Conservation (phyloP, 2,113 vertebrate species). For the Gallinago undulata region DNA sequence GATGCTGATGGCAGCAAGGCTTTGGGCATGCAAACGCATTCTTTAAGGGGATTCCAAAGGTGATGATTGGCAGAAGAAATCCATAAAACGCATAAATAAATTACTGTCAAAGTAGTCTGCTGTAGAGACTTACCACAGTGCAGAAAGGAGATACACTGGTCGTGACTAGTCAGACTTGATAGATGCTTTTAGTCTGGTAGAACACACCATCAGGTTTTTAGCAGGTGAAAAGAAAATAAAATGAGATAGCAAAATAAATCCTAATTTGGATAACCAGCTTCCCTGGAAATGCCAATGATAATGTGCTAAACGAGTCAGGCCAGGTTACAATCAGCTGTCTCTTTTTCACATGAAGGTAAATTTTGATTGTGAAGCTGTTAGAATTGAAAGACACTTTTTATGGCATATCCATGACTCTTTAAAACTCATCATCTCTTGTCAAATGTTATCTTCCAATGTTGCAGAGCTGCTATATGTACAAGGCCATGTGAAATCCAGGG, state of each 20-base stretch:
- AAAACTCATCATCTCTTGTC: slow-evolving; percentile 18
- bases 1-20: background rate
- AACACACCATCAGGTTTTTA: background rate
- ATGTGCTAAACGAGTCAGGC: background rate
- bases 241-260: background rate
- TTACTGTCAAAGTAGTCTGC: background rate
- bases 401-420: background rate
- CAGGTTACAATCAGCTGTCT: background rate
- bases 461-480: background rate
- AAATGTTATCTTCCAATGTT: background rate
- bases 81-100: background rate
- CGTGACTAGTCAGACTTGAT: background rate
- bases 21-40: background rate
- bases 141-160: background rate
- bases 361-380: slow-evolving; percentile 19
- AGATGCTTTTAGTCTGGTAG: background rate
- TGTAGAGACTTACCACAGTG: background rate
- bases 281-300: background rate
- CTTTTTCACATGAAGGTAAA: slow-evolving; percentile 10
- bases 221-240: background rate
- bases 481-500: slow-evolving; percentile 3
- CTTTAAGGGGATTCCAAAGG: background rate
- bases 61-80: background rate
- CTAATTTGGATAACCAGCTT: background rate
- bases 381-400: background rate